Conservation (phyloP, 2,113 vertebrate species). For the Psilopogon haemacephalus region DNA sequence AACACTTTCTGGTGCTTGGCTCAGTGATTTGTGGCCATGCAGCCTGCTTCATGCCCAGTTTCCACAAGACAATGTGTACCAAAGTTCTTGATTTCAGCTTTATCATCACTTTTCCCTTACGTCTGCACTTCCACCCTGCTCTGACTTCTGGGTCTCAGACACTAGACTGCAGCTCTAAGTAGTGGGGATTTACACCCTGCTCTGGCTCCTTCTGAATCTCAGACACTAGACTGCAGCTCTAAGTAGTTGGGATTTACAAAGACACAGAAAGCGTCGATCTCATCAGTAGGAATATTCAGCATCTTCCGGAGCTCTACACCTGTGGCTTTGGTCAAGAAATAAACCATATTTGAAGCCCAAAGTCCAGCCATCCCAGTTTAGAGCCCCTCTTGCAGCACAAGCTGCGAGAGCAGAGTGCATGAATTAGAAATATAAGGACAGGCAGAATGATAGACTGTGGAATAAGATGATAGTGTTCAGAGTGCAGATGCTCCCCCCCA, state of each 20-base stretch:
- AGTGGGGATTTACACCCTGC: neutral
- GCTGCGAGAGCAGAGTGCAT: neutral
- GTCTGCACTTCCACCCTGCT: neutral
- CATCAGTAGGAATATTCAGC: neutral
- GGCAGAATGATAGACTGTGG: conserved; percentile 39
- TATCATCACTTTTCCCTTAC: neutral
- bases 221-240: accelerated
- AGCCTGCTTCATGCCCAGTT: neutral
- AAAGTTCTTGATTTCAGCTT: neutral
- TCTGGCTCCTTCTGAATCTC: too few species aligned
- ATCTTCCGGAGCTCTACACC: neutral
- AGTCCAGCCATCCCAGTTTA: neutral
- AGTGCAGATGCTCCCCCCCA: conserved; percentile 42
- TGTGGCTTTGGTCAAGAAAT: neutral
- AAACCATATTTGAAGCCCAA: neutral
- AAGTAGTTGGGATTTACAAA: neutral
- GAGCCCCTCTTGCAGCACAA: neutral
- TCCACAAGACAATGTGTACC: neutral
- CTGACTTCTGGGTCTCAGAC: neutral
- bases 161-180: accelerated
- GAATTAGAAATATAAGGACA: neutral
- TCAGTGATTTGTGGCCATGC: neutral
- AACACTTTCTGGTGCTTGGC: accelerated
- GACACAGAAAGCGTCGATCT: accelerated
- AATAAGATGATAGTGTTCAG: conserved; percentile 29